Base-by-base conservation (phyloP, 1,140 invertebrate genomes). In the Sycophaga agraensis region DNA sequence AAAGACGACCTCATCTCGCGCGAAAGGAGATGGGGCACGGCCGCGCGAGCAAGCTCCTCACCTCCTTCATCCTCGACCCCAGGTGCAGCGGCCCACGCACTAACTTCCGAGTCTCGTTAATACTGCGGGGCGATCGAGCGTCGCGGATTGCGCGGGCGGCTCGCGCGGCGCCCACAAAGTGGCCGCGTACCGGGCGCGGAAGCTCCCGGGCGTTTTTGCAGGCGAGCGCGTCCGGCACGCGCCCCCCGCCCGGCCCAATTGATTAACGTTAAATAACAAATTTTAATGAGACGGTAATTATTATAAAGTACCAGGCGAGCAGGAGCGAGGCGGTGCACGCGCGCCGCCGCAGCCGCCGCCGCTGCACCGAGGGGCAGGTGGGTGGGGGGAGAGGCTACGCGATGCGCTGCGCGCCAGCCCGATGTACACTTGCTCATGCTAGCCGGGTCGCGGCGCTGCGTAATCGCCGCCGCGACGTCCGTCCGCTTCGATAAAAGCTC, bases 191-290 rank as follows among this genome's bases (percentile, higher is more conserved):
- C 5, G 28, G 28, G 28, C 28, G 28, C 4, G 28, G 28, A 11
- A 1, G 22, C n/a, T 11, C 11, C 17, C 19, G 43, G 43, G 22
- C 14, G 37, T 64, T 69, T 71, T 71, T 67, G 60, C 63, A 45
- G n/a, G n/a, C n/a, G n/a, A n/a, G n/a, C n/a, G n/a, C 31, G 55
- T 39, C 4, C 39, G 14, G 35, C 26, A 34, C 26, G 24, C 54
- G 26, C 43, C 37, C 45, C n/a, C n/a, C n/a, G n/a, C n/a, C n/a
- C n/a, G n/a, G n/a, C n/a, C n/a, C 70, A 73, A 74, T 78, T 75
- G 76, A 77, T 78, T 77, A 76, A 76, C 73, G 68, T 76, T 77
- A 76, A 78, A 78, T 76, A 76, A 78, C 75, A 78, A 78, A 76
- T 76, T 75, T 77, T 77, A 78, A 78, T 77, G 75, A 78, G 75